Evolutionary conservation across 2,797 vertebrate species (phyloP).

Genomic region (Podarcis lilfordi): DNA sequence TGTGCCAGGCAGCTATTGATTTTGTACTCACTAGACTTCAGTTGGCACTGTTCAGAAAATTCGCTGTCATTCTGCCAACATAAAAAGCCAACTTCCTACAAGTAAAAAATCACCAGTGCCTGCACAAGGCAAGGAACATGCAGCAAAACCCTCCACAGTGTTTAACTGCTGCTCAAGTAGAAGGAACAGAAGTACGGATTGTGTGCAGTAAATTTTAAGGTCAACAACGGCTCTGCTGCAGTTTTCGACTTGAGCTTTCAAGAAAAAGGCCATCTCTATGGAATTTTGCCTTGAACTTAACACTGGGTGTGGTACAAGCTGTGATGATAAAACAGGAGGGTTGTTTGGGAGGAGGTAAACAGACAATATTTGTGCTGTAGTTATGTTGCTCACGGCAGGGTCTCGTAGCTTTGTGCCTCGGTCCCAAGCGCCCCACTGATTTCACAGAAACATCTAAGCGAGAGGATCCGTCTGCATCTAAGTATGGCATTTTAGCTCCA

Average conservation of each 20-base stretch:
- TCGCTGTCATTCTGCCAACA: not conserved
- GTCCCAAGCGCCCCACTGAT: not conserved
- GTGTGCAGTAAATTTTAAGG: not conserved
- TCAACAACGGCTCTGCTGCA: not conserved
- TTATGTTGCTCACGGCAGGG: not conserved
- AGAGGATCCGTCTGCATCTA: not conserved
- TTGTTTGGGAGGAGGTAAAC: not conserved
- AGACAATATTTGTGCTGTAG: not conserved
- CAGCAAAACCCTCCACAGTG: not conserved
- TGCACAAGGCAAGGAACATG: not conserved
- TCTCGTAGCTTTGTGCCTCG: not conserved
- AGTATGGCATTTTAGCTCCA: not conserved
- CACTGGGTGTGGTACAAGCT: not conserved
- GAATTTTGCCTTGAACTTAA: not conserved
- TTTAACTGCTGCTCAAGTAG: not conserved
- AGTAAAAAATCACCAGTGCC: not conserved
- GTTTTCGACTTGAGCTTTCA: not conserved
- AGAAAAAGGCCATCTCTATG: not conserved
- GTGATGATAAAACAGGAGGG: not conserved
- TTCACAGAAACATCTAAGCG: not conserved
- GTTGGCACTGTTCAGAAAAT: constrained; percentile 10
- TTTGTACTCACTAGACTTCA: not conserved
- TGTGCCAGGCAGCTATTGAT: not conserved
- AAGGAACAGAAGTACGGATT: not conserved
- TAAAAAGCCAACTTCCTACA: constrained; percentile 2